Evolutionary conservation across 2,888 invertebrate genomes (phyloP), one percentile per base, ranked within the genome.

Genomic region (Epistrophella euchroma): DNA sequence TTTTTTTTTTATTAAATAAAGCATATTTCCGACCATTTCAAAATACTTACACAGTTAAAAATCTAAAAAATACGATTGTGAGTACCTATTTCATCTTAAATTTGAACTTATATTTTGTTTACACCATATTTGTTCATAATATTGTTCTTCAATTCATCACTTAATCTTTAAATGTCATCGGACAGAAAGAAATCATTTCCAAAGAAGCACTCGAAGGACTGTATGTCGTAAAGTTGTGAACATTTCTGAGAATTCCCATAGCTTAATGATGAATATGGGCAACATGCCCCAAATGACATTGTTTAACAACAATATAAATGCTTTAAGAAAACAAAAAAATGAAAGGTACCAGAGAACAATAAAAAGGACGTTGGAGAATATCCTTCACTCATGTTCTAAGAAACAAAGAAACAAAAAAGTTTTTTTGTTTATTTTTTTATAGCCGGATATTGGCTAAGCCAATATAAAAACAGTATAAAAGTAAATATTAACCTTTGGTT

Each of bases 251-350:
- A 70, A 45, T 78, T 79, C 45, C 45, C 37, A 58, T 58, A 37
- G 62, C 72, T 56, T 72, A 40, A 72, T 72, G 72, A 55, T 55
- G 32, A 55, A 78, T 72, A 64, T 71, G 71, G 45, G 25, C 71
- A 71, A 47, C 43, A 64, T 22, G 56, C 78, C 62, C 17, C 45
- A 64, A 64, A 56, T 25, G 37, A 55, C 13, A 43, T 17, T 22
- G 22, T 32, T 76, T 32, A n/a, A 68, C 55, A 55, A 55, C 17
- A 37, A 35, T 62, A 45, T 43, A 62, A 47, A 64, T 64, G 19
- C 52, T 32, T 47, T 7, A 15, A 28, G 28, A 43, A 62, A 68
- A 25, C 25, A 50, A 37, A 4, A 40, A n/a, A 43, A 2, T n/a
- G 4, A 2, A 5, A 50, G 13, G 45, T 71, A 64, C 45, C 28